A percentile compares a stretch with the other conserved stretches of the same genome.
phyloP scores from a whole-genome alignment of 2,888 invertebrate species.

The Actias luna region DNA sequence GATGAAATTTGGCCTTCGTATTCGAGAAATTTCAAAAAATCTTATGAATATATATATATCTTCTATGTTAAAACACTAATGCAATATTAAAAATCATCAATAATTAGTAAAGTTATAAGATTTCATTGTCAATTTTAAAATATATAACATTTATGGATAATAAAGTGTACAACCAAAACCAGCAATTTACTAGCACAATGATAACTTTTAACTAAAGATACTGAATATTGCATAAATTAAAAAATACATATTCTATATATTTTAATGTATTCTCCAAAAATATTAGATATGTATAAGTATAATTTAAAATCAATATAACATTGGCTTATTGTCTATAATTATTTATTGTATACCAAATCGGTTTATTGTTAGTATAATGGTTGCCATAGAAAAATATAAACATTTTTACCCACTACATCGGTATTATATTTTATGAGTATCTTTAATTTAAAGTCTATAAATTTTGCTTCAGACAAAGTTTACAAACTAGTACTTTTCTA shows the following conservation, averaged over 20 bases:
- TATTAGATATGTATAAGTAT: neutral
- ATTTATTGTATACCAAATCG: neutral
- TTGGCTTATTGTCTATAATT: neutral
- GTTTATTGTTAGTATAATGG: no score
- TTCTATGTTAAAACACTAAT: no score
- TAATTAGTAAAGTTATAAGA: neutral
- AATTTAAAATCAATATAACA: neutral
- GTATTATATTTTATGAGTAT: neutral
- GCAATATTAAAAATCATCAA: neutral
- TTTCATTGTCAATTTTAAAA: neutral
- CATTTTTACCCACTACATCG: no score
- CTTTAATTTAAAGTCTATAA: neutral
- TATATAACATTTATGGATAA: neutral
- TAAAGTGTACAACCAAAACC: neutral
- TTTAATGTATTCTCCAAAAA: neutral
- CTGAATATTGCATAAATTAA: neutral
- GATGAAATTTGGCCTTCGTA: neutral
- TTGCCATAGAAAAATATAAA: no score
- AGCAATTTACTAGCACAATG: neutral
- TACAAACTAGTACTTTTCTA: neutral
- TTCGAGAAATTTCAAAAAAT: no score
- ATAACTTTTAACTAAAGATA: neutral
- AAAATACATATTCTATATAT: neutral
- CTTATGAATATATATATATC: no score
- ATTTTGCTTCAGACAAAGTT: neutral